Evolutionary conservation across 2,888 invertebrate genomes (phyloP).

Genomic region (Standfussiana lucernea): DNA sequence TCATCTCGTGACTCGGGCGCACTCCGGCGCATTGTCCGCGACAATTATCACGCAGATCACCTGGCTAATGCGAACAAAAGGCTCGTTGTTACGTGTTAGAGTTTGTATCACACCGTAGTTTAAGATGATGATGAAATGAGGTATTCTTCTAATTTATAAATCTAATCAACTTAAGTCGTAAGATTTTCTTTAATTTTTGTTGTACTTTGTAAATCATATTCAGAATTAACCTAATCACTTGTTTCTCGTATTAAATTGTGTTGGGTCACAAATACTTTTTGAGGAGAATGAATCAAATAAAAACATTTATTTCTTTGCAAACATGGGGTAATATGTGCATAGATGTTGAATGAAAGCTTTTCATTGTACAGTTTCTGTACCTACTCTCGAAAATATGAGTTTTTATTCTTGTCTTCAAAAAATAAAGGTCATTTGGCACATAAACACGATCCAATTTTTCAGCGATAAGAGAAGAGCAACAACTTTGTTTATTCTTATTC

Average conservation of each 20-base stretch:
- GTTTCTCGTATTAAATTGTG: too few species aligned
- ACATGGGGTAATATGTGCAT: not conserved
- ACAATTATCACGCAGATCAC: constrained; percentile 72
- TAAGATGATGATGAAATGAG: not conserved
- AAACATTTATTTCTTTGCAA: not conserved
- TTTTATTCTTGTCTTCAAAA: not conserved
- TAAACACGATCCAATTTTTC: not conserved
- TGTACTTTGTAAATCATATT: not conserved
- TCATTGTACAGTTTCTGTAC: not conserved
- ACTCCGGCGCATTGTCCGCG: constrained; percentile 72
- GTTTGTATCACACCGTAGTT: constrained; percentile 72
- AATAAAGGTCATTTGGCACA: not conserved
- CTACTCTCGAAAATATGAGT: not conserved
- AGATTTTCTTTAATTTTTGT: not conserved
- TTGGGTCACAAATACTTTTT: not conserved
- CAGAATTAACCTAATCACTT: not conserved
- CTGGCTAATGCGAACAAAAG: constrained; percentile 73
- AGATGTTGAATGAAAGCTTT: not conserved
- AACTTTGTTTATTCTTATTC: constrained; percentile 19
- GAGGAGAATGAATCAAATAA: not conserved
- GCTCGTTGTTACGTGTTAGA: constrained; percentile 70
- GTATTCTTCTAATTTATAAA: too few species aligned
- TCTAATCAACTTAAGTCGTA: not conserved
- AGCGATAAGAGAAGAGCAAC: not conserved
- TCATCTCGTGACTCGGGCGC: constrained; percentile 72